These are phyloP conservation scores for Drosophila obscura DNA, from an alignment of 1,140 invertebrate species.

Conservation along the genomic window DNA sequence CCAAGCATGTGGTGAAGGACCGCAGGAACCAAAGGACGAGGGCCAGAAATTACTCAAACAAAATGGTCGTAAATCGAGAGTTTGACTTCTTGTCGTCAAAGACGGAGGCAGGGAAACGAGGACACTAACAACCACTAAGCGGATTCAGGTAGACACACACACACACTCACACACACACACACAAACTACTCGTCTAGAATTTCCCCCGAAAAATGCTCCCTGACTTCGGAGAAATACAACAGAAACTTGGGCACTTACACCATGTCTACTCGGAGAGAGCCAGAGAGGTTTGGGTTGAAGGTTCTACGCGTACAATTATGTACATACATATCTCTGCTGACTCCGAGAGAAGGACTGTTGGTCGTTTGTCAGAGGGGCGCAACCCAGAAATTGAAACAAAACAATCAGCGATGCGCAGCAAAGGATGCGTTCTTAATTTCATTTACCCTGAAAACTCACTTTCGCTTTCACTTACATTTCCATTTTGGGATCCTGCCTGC, in stretches of 20 bases:
- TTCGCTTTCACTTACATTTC: constrained; percentile 57
- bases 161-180: not conserved
- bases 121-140: constrained; percentile 67
- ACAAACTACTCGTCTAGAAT: constrained; percentile 15
- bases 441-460: constrained; percentile 73
- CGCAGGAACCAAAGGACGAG: constrained; percentile 11
- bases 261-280: not conserved
- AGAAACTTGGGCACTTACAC: constrained; percentile 32
- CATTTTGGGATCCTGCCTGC: constrained; percentile 9
- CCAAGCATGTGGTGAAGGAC: constrained; percentile 54
- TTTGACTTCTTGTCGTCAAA: constrained; percentile 83
- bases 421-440: constrained; percentile 80
- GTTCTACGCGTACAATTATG: not conserved
- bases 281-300: constrained; percentile 26
- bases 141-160: constrained; percentile 66
- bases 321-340: no score
- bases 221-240: constrained; percentile 57
- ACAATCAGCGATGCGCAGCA: constrained; percentile 75
- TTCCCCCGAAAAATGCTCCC: constrained; percentile 62
- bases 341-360: no score
- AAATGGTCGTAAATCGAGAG: constrained; percentile 83
- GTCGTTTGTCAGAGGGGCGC: constrained; percentile 48
- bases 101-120: constrained; percentile 45
- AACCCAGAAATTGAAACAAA: constrained; percentile 78
- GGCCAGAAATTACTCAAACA: constrained; percentile 79